phyloP scores from a whole-genome alignment of 2,888 invertebrate genomes.

The Platycheirus albimanus region DNA sequence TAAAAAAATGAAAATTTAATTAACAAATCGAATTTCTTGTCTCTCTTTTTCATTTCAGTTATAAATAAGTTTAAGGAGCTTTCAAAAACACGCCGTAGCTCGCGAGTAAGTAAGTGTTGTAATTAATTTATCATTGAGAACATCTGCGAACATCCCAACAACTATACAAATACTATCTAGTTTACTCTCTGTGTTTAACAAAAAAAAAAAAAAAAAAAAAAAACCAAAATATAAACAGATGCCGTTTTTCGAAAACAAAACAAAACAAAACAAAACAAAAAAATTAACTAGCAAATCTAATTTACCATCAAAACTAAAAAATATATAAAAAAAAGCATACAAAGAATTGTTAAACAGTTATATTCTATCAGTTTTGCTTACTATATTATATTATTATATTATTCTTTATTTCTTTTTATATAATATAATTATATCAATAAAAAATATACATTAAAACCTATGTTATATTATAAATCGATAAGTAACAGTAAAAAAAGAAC shows the following conservation, averaged over 20 bases:
- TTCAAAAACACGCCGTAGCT: conserved; percentile 53
- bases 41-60: conserved; percentile 52
- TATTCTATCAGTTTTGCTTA: conserved; percentile 62
- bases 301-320: conserved; percentile 49
- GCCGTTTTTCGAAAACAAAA: conserved; percentile 48
- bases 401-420: conserved; percentile 57
- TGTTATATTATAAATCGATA: conserved; percentile 66
- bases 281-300: conserved; percentile 49
- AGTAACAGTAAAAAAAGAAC: conserved; percentile 62
- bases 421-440: conserved; percentile 66
- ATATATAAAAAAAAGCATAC: conserved; percentile 36
- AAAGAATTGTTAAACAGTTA: conserved; percentile 64
- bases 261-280: conserved; percentile 17
- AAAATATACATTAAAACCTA: conserved; percentile 67
- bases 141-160: conserved; percentile 68
- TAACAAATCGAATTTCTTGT: conserved; percentile 7
- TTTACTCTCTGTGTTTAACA: conserved; percentile 36
- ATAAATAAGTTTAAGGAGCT: conserved; percentile 66
- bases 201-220: too few species aligned
- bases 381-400: conserved; percentile 45
- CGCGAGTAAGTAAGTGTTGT: conserved; percentile 63
- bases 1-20: neutral
- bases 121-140: conserved; percentile 64
- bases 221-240: conserved; percentile 19
- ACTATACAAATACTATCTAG: conserved; percentile 42